Percentiles rank a stretch among this genome's conserved stretches.
phyloP scores from a whole-genome alignment of 2,797 vertebrate species.

The Meriones psammophilus region DNA sequence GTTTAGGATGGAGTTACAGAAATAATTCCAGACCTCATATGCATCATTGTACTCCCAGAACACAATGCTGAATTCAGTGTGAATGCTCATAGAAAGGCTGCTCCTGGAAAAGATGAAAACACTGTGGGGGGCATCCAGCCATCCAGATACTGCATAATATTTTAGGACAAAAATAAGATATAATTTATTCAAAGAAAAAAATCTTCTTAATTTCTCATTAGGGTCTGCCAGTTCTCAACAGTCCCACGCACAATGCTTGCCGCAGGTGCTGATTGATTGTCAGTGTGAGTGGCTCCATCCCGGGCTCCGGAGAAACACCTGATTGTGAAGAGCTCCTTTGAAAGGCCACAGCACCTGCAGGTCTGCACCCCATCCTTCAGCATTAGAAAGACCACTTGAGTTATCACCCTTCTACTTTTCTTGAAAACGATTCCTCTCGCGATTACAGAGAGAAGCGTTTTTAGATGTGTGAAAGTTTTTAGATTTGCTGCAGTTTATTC shows the following conservation, averaged over 20 bases:
- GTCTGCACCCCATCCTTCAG: no score
- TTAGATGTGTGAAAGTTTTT: neutral
- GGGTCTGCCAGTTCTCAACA: neutral
- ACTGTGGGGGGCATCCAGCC: rapidly evolving
- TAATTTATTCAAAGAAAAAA: neutral
- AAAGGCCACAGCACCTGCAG: neutral
- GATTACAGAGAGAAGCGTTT: neutral
- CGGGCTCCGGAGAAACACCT: neutral
- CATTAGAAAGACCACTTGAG: neutral
- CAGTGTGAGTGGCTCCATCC: neutral
- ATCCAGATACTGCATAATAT: neutral
- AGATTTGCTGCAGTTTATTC: neutral
- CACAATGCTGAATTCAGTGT: neutral
- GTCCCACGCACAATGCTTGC: neutral
- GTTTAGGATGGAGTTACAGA: neutral
- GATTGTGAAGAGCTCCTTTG: neutral
- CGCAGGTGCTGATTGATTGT: neutral
- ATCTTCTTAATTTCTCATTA: neutral
- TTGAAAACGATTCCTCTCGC: neutral
- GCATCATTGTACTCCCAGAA: neutral
- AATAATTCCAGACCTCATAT: neutral
- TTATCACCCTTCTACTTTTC: neutral
- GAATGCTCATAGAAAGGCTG: neutral
- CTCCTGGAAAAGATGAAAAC: neutral
- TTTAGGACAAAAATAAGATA: neutral